These are phyloP conservation scores for Autographa gamma DNA, from an alignment of 2,888 invertebrate species.

Conservation along the genomic window DNA sequence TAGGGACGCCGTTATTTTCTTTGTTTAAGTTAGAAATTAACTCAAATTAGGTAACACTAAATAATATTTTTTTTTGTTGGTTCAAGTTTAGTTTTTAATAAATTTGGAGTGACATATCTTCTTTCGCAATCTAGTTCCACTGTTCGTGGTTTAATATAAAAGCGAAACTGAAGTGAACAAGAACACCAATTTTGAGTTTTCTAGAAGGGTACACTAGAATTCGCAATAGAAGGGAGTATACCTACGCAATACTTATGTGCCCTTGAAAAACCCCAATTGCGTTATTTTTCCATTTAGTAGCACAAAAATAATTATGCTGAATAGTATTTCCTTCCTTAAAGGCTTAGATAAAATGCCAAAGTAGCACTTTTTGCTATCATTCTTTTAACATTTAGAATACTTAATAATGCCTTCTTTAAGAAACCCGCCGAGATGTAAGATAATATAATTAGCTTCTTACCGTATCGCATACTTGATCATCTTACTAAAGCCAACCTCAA, in stretches of 20 bases:
- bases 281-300: not conserved
- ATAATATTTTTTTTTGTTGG: not conserved
- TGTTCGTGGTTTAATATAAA: too few species aligned
- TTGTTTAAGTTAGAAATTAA: not conserved
- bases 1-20: conserved; percentile 2
- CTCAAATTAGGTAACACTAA: not conserved
- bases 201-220: too few species aligned
- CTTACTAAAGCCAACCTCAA: conserved; percentile 8
- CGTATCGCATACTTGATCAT: not conserved
- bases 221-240: too few species aligned
- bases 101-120: not conserved
- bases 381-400: not conserved
- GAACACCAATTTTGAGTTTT: too few species aligned
- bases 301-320: not conserved
- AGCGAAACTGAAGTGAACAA: too few species aligned
- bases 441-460: not conserved
- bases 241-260: too few species aligned
- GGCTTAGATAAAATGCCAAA: not conserved
- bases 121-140: not conserved
- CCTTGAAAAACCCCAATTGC: not conserved
- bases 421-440: not conserved
- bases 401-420: not conserved
- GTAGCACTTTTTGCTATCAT: not conserved
- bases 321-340: not conserved
- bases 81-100: too few species aligned